Evolutionary conservation across 2,888 invertebrate genomes (phyloP), one percentile per base, ranked within the genome.

Genomic region (Encarsia formosa): DNA sequence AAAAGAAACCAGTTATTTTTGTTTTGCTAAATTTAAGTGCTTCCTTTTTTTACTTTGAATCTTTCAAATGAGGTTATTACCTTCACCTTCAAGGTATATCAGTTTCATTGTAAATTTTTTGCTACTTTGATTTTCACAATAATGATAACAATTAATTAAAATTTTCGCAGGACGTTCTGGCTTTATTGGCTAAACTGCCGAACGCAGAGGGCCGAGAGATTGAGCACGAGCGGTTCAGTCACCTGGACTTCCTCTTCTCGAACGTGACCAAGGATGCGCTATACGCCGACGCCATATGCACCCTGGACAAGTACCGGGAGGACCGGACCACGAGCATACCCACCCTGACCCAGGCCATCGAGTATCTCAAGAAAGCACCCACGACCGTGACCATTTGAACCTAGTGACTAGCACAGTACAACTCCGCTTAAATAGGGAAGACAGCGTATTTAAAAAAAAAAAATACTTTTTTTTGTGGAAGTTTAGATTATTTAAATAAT

Each of bases 221-320:
- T 11, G 47, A 54, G 6, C 50, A 59, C 49, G 42, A 54, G 24
- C 57, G 60, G 24, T 64, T 64, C 40, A 59, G 61, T 24, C 64
- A 64, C 35, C 59, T 62, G 11, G 64, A 63, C 41, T 64, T 64
- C 45, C 24, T 64, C 13, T 52, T 61, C 23, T 54, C 58, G 16
- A 61, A 61, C 34, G 47, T 52, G 24, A 58, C 57, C 3, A 58
- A 54, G 44, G 51, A 24, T 6, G 19, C 59, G 0, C 50, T 64
- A 1, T 64, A 64, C 52, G 43, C 52, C 16, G 60, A 60, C 34
- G 60, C 46, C 2, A 18, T 63, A 4, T 37, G 35, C 4, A 35
- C 38, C 9, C 31, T 56, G 11, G 40, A 53, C 11, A 24, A 16
- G 11, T 45, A 42, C 6, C 41, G 42, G 15, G 23, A 37, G 1